Evolutionary conservation across 2,797 vertebrate species (phyloP), one percentile per base, ranked within the genome.

Genomic region (Hipposideros larvatus): DNA sequence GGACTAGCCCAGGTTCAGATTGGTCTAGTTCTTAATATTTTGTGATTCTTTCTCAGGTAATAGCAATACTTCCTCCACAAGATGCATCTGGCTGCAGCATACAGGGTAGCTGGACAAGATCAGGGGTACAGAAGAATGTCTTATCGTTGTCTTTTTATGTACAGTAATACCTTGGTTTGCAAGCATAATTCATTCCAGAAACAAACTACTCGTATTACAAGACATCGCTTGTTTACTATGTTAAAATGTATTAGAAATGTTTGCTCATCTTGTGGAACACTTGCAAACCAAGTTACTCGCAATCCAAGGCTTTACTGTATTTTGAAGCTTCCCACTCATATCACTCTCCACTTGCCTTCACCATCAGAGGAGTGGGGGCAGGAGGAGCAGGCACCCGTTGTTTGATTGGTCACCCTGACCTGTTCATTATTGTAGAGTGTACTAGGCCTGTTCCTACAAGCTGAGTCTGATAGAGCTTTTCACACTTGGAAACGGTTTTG

Each of bases 311-410:
- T 37, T 37, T 37, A 37, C 37, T 37, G 37, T 59, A 31, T 48
- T 48, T 28, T 71, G 53, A 84, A 75, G 46, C 19, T 66, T 65
- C 48, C 41, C 48, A 24, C n/a, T 51, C 37, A 16, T 8, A 0
- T 41, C 11, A 8, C 10, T 24, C n/a, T 43, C 22, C 79, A 24
- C 11, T 4, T 1, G n/a, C 31, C 10, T 15, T 75, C 24, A 31
- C 11, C 57, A n/a, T 37, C 66, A 46, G 10, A 13, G 34, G 63
- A 66, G 21, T 19, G 22, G 26, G 59, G 61, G 15, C 16, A 2
- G 8, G 13, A 68, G 11, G 41, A 75, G 14, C 21, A 4, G 65
- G 22, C 18, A 5, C 5, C 63, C 13, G 22, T 3, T 0, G 4
- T 16, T 31, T 15, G 28, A 43, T 5, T 11, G 34, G 28, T 63